A percentile compares a stretch with the other conserved stretches of the same genome.
phyloP scores from a whole-genome alignment of 2,113 vertebrate genomes.

The Rhabdomys dilectus region DNA sequence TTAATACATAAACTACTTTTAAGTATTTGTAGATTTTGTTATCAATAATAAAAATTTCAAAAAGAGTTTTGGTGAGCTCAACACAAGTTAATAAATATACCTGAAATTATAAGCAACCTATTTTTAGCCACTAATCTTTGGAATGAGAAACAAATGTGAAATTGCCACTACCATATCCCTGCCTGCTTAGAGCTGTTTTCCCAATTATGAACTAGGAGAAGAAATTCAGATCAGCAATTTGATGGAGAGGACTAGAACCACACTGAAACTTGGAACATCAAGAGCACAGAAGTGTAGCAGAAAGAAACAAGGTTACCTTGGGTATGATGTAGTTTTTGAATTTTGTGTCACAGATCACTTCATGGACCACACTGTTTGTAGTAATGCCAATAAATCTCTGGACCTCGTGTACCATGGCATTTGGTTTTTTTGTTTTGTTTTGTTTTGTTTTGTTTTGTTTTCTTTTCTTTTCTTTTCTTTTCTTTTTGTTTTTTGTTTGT shows the following conservation, averaged over 20 bases:
- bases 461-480: too few species aligned
- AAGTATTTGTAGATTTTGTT: neutral
- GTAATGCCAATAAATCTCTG: constrained; percentile 80
- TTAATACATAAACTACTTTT: neutral
- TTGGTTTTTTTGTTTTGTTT: too few species aligned
- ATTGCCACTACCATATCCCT: neutral
- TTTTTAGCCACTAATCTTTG: neutral
- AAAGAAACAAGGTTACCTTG: constrained; percentile 55
- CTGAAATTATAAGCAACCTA: neutral
- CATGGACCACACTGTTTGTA: constrained; percentile 62
- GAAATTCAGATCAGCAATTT: neutral
- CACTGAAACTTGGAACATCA: neutral
- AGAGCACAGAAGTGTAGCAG: neutral
- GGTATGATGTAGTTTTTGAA: constrained; percentile 72
- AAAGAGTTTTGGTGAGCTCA: neutral
- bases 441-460: too few species aligned
- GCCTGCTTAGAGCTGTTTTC: neutral
- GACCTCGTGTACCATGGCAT: constrained; percentile 83
- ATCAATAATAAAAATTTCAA: neutral
- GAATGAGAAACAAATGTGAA: neutral
- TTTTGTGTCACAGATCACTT: constrained; percentile 73
- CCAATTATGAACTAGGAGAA: too few species aligned
- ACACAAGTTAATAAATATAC: neutral
- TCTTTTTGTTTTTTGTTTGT: too few species aligned
- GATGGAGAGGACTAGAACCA: neutral